Evolutionary conservation across 2,797 vertebrate species (phyloP), one percentile per base, ranked within the genome.

Genomic region (Acropternis orthonyx): DNA sequence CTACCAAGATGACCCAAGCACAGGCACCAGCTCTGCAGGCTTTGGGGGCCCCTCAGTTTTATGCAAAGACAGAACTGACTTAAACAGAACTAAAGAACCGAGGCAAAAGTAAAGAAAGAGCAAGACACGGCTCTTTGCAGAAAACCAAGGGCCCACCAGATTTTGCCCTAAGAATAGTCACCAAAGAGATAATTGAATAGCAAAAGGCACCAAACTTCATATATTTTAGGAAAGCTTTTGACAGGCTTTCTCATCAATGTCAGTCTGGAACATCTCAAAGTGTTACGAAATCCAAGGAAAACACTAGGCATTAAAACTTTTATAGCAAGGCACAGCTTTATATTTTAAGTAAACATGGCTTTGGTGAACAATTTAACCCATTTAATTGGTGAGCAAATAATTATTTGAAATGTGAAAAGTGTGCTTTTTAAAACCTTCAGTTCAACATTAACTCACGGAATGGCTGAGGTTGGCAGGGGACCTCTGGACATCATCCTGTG

Each of bases 201-300:
- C 43, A 90, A 76, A 88, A 83, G 24, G 16, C 39, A 73, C 48
- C n/a, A 71, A 56, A 59, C 6, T 32, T 74, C 30, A 39, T 4
- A 5, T 48, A 92, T 83, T 92, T 86, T 77, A 74, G 62, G 61
- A 81, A 92, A 92, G 44, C n/a, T 84, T 86, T 92, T 92, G 61
- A 49, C 69, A 91, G 63, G 39, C 14, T 95, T 88, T 49, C 24
- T 17, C 18, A 21, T 80, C 58, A 46, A 61, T 63, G 20, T 86
- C 18, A 51, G 77, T 82, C 71, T 73, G 32, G 44, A 85, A 61
- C 14, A 78, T 55, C 58, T 52, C 41, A 37, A 76, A 73, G 21
- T 72, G 18, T 75, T 85, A 55, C 30, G 19, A 23, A 85, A 84
- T 59, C 30, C 18, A 46, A 71, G 48, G 48, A 62, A 90, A 90